Conservation (phyloP, 2,797 vertebrate species). For the Oryzias dopingdopingensis region DNA sequence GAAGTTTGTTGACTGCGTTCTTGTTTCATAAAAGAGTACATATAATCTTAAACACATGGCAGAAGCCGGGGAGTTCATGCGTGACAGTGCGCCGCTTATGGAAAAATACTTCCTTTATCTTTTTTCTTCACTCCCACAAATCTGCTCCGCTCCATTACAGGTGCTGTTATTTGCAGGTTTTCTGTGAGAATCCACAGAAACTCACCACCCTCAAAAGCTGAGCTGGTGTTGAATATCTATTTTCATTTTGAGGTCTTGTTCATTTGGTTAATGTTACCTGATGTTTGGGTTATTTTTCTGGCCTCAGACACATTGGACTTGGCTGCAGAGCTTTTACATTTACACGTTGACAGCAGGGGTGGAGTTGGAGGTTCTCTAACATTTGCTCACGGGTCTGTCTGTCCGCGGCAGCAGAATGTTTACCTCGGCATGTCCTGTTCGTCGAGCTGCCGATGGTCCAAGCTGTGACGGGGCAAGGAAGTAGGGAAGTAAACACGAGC, state of each 20-base stretch:
- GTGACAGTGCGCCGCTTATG: slow-evolving; percentile 60
- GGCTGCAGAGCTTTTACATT: slow-evolving; percentile 52
- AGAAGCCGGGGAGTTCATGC: slow-evolving; percentile 49
- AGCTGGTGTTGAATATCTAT: slow-evolving; percentile 67
- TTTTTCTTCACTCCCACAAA: slow-evolving; percentile 32
- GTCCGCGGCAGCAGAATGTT: slow-evolving; percentile 48
- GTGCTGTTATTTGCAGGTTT: slow-evolving; percentile 13
- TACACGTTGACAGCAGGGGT: slow-evolving; percentile 55
- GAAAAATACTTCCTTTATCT: slow-evolving; percentile 55
- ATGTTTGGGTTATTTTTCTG: slow-evolving; percentile 66
- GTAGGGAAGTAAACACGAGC: slow-evolving; percentile 33
- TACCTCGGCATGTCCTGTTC: slow-evolving; percentile 79
- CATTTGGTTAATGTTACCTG: slow-evolving; percentile 67
- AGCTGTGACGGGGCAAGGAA: slow-evolving; percentile 31
- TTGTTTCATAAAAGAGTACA: slow-evolving; percentile 66
- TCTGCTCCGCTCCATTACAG: slow-evolving; percentile 28
- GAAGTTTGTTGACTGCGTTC: slow-evolving; percentile 67
- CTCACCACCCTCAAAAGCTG: slow-evolving; percentile 38
- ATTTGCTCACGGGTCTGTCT: slow-evolving; percentile 49
- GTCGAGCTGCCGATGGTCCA: slow-evolving; percentile 54
- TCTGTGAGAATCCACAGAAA: slow-evolving; percentile 1
- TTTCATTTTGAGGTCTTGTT: slow-evolving; percentile 60
- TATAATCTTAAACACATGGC: slow-evolving; percentile 78
- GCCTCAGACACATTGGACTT: slow-evolving; percentile 48
- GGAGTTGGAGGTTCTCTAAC: slow-evolving; percentile 52